These are phyloP conservation scores for Hydrochoerus hydrochaeris DNA, from an alignment of 2,113 vertebrate species.

Conservation along the genomic window DNA sequence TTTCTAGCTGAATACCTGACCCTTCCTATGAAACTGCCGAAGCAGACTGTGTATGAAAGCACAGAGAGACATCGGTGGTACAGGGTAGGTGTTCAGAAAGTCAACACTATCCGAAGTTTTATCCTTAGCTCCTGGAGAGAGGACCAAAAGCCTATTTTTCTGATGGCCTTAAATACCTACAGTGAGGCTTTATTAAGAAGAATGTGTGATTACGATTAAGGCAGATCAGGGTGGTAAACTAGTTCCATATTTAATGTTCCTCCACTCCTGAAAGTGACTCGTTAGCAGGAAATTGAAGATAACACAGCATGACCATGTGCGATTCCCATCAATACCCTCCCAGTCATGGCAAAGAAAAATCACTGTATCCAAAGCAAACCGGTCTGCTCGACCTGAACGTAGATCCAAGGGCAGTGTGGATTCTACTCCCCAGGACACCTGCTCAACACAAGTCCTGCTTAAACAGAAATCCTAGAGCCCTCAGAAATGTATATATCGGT, in stretches of 20 bases:
- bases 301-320: accelerated
- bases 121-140: not conserved
- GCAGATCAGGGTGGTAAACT: not conserved
- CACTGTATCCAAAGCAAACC: no score
- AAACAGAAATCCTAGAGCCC: not conserved
- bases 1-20: not conserved
- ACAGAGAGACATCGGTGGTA: not conserved
- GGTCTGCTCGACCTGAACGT: not conserved
- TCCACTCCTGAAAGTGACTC: not conserved
- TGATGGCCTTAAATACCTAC: not conserved
- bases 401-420: not conserved
- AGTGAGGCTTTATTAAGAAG: not conserved
- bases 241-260: not conserved
- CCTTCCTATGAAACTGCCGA: not conserved
- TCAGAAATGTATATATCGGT: not conserved
- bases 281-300: not conserved
- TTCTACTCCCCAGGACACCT: not conserved
- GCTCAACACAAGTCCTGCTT: not conserved
- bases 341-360: not conserved
- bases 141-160: not conserved
- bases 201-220: not conserved
- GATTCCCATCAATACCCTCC: not conserved
- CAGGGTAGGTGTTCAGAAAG: not conserved
- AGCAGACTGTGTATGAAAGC: not conserved
- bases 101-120: not conserved